A percentile compares a stretch with the other conserved stretches of the same genome.
Conservation (phyloP, 2,113 vertebrate genomes). For the Alectura lathami region DNA sequence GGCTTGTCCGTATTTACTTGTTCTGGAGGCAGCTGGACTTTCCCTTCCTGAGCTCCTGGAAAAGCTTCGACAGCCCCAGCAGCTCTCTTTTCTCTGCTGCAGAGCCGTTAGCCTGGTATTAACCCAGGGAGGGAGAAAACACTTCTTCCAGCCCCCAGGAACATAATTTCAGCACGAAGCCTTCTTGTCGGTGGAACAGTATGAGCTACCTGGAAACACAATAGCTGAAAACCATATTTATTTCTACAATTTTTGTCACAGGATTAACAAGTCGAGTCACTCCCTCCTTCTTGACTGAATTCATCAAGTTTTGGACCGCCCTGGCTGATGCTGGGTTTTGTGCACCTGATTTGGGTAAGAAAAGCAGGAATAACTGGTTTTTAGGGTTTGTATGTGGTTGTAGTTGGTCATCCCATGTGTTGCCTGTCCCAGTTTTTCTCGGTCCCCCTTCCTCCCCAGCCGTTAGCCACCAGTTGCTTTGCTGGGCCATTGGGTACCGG, state of each 20-base stretch:
- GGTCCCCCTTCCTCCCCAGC: background rate
- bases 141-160: background rate
- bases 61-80: background rate
- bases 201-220: background rate
- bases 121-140: background rate
- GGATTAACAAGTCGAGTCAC: background rate
- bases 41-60: background rate
- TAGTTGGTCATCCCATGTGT: background rate
- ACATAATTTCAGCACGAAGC: background rate
- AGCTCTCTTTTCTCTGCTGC: background rate
- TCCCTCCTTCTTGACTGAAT: background rate
- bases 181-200: background rate
- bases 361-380: background rate
- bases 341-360: background rate
- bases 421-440: rapidly evolving
- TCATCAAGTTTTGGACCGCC: rapidly evolving
- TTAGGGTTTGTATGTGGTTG: background rate
- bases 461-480: background rate
- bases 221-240: background rate
- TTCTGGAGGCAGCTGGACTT: background rate
- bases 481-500: no score
- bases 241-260: rapidly evolving
- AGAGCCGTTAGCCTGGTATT: background rate
- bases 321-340: background rate
- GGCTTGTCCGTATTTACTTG: background rate